phyloP scores from a whole-genome alignment of 2,113 vertebrate genomes.

The Delphinapterus leucas region DNA sequence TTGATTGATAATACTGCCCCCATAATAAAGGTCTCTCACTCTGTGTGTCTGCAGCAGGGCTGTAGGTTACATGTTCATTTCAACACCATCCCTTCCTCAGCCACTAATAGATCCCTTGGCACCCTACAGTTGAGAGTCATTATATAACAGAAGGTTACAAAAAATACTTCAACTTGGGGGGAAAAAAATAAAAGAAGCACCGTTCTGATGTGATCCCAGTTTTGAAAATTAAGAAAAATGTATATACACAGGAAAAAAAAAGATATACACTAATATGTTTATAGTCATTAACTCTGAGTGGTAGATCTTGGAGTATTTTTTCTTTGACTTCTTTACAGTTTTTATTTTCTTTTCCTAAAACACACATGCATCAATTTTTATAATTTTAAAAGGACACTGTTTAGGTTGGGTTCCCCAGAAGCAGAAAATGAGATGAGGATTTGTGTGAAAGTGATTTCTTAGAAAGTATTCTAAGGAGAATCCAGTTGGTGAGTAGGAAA shows the following conservation, averaged over 20 bases:
- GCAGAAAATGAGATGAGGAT: not conserved
- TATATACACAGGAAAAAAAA: not conserved
- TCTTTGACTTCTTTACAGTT: not conserved
- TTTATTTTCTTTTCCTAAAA: not conserved
- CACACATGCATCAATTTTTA: not conserved
- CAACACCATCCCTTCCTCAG: not conserved
- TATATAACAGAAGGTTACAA: not conserved
- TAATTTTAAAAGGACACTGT: not conserved
- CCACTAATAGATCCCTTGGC: not conserved
- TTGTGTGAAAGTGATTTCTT: not conserved
- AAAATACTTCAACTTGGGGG: not conserved
- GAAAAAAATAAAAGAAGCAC: not conserved
- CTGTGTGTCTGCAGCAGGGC: not conserved
- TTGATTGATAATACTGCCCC: not conserved
- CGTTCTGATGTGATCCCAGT: not conserved
- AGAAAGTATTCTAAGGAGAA: not conserved
- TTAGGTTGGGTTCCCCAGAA: not conserved
- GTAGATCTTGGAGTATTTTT: not conserved
- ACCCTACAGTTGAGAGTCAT: not conserved
- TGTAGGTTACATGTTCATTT: not conserved
- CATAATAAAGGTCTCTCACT: not conserved
- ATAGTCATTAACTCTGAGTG: not conserved
- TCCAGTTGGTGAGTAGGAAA: not conserved
- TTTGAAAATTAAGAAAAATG: constrained; percentile 35
- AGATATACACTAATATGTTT: not conserved